Evolutionary conservation across 2,113 vertebrate genomes (phyloP).

Genomic region (Notechis scutatus): DNA sequence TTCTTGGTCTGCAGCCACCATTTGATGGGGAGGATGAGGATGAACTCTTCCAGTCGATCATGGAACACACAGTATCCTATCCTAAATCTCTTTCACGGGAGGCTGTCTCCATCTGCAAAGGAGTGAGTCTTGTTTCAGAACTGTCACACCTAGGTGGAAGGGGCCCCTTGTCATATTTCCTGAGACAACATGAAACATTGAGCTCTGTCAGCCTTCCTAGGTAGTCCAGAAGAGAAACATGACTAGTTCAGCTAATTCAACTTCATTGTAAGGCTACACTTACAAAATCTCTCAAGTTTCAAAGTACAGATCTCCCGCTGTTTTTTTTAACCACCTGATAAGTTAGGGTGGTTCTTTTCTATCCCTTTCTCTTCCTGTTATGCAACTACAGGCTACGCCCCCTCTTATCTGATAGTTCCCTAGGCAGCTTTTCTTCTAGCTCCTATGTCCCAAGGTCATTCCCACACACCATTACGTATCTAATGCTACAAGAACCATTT

Average conservation of each 20-base stretch:
- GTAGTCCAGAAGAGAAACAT: background rate
- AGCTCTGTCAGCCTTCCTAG: background rate
- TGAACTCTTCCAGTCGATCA: constrained; percentile 89
- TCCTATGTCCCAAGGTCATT: background rate
- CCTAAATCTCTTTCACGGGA: constrained; percentile 86
- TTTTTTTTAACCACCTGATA: background rate
- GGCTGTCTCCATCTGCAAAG: constrained; percentile 88
- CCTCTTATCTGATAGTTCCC: background rate
- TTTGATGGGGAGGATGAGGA: constrained; percentile 91
- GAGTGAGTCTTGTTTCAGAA: constrained; percentile 68
- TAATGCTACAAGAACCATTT: background rate
- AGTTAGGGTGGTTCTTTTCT: background rate
- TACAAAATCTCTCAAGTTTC: background rate
- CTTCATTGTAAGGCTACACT: background rate
- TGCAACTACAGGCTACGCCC: background rate
- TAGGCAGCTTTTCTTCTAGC: background rate
- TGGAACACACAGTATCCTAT: constrained; percentile 87
- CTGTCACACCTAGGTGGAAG: background rate
- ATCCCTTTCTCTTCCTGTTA: background rate
- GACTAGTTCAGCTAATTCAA: background rate
- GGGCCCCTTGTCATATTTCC: background rate
- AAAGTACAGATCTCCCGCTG: background rate
- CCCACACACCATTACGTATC: background rate
- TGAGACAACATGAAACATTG: background rate
- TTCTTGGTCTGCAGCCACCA: constrained; percentile 71